These are phyloP conservation scores for Charadrius vociferus DNA, from an alignment of 2,113 vertebrate genomes.

Conservation along the genomic window DNA sequence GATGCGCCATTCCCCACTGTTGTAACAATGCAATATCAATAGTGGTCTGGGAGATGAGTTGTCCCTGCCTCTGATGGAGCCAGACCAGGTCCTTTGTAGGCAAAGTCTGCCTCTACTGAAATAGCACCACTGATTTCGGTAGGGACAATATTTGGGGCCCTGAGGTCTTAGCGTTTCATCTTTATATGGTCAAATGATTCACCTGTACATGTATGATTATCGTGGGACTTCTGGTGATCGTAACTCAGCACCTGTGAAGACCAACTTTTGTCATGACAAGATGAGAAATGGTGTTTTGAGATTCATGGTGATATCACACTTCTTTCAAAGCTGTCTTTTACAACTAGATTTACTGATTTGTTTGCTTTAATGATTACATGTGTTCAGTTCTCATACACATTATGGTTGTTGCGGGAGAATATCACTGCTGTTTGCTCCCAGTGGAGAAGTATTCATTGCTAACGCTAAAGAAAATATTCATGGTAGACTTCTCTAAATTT, in stretches of 20 bases:
- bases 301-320: background rate
- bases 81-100: background rate
- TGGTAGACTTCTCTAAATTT: background rate
- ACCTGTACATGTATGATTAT: rapidly evolving
- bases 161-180: background rate
- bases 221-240: background rate
- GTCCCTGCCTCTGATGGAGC: background rate
- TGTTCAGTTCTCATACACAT: background rate
- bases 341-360: background rate
- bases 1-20: background rate
- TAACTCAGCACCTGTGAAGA: background rate
- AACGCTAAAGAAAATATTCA: background rate
- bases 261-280: background rate
- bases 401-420: background rate
- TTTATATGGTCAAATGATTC: background rate
- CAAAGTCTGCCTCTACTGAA: background rate
- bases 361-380: background rate
- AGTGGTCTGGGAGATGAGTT: background rate
- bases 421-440: background rate
- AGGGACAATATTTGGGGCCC: too few species aligned
- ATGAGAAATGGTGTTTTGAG: background rate
- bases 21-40: background rate
- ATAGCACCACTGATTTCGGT: background rate
- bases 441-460: background rate
- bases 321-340: background rate